Percentiles rank a stretch among this genome's conserved stretches.
These are phyloP conservation scores for Tenthredo livida DNA, from an alignment of 2,888 invertebrate species.

Conservation along the genomic window DNA sequence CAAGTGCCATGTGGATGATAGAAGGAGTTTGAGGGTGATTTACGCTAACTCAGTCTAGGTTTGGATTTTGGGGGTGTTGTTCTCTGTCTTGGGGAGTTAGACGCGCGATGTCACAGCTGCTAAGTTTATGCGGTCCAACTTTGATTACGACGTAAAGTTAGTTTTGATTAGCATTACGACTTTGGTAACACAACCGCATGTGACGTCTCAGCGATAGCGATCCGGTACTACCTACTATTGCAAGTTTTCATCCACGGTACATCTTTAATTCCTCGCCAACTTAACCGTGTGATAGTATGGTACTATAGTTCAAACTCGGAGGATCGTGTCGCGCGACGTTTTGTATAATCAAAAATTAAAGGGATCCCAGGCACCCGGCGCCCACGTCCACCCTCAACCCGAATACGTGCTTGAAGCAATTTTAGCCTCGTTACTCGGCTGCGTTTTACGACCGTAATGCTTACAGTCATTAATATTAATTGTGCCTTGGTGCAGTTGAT, in stretches of 20 bases:
- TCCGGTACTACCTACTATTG: neutral
- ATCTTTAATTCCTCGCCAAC: constrained; percentile 4
- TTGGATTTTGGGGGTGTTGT: constrained; percentile 52
- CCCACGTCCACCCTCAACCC: constrained; percentile 3
- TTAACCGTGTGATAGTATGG: no score
- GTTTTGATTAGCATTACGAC: constrained; percentile 68
- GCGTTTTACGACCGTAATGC: neutral
- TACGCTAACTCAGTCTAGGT: neutral
- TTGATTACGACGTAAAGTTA: constrained; percentile 67
- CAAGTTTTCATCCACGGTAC: neutral
- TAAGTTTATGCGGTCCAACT: constrained; percentile 65
- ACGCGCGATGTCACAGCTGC: constrained; percentile 64
- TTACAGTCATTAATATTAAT: constrained; percentile 28
- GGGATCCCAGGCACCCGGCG: constrained; percentile 32
- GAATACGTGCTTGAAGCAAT: constrained; percentile 23
- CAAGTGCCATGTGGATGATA: constrained; percentile 2
- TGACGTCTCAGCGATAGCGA: constrained; percentile 29
- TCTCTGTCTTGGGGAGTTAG: constrained; percentile 62
- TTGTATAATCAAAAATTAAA: constrained; percentile 31
- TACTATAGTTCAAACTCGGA: neutral
- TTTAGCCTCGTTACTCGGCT: constrained; percentile 34
- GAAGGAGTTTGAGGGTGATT: constrained; percentile 7
- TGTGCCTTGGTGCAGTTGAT: neutral
- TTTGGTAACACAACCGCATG: constrained; percentile 56
- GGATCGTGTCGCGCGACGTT: constrained; percentile 21